Base-by-base conservation (phyloP, 1,140 invertebrate genomes). In the Ylistrum balloti region DNA sequence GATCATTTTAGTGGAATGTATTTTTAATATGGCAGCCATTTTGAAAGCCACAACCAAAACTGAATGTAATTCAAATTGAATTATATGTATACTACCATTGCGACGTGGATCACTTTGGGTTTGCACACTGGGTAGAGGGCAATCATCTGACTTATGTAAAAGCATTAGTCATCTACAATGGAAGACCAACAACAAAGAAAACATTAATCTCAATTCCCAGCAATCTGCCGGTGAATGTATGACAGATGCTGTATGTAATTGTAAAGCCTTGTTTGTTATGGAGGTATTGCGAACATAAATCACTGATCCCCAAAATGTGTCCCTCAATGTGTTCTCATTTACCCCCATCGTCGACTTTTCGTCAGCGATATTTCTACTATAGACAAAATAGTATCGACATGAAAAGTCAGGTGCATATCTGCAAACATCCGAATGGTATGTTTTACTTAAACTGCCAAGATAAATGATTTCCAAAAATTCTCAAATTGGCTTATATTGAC, bases 201-300 rank as follows among this genome's bases (percentile, higher is more conserved):
- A 28, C 56, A 74, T 74, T 74, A 74, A 74, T 74, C 56, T 74
- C 56, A 74, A 74, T 74, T 11, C 22, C 11, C 22, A 74, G n/a
- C 56, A 74, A 74, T 74, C 56, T 28, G 56, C 56, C 56, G 56
- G 56, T 74, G 56, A 74, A 74, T 74, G 56, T 17, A 74, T 74
- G 56, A 74, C 56, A 74, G 56, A 74, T 74, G 56, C n/a, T 74
- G 56, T 74, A 74, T 28, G 56, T 74, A 74, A 74, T 74, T 74
- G 56, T 74, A 74, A 74, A 74, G n/a, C 56, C 17, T 1, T 74
- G 22, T 74, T 28, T 74, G 56, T 28, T 74, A 74, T 5, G 22
- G 56, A 28, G 56, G 56, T 74, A 74, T 74, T 74, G 17, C 56
- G 56, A 28, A 74, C 56, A 74, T 74, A 74, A 0, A 74, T 74